Evolutionary conservation across 2,113 vertebrate species (phyloP), one percentile per base, ranked within the genome.

Genomic region (Mus spicilegus): DNA sequence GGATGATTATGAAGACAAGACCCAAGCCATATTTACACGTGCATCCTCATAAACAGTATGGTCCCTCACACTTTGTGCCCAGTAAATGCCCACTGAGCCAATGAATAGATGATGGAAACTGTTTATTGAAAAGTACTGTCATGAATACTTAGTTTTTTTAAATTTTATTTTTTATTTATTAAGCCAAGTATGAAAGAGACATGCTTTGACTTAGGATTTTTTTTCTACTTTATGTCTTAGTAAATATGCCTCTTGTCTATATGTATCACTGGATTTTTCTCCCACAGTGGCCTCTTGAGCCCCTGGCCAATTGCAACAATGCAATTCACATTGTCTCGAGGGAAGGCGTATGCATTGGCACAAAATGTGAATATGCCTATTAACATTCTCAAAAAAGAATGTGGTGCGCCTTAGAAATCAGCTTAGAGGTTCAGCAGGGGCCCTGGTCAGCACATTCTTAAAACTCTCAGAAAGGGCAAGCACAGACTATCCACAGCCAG

Each of bases 401-500:
- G 86, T 33, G 17, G 78, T 42, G 72, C 61, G 92, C 51, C 82
- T 87, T 39, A 36, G 95, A 91, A 96, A 86, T 91, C 72, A 76
- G 86, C 89, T 73, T 11, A 28, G 93, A 89, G 65, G 58, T 77
- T 87, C 58, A 70, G 49, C 87, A 10, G 39, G 46, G 58, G 49
- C 65, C 54, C 84, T 54, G 96, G 94, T 96, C 96, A 94, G 97
- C 95, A 95, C 96, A 95, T 96, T 97, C 95, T 95, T 76, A 0
- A 5, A 81, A 87, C 67, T 91, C 36, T 0, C 36, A 58, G 92
- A 96, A 97, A 97, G 97, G 96, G 95, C 95, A 93, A 95, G 63
- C 92, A 17, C 14, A 63, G 88, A 95, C 93, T 96, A 96, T 95
- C 96, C 91, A 96, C 81, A 87, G 82, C 92, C 90, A 26, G 5